A percentile compares a stretch with the other conserved stretches of the same genome.
phyloP scores from a whole-genome alignment of 2,888 invertebrate species.

The Napeogenes inachia region DNA sequence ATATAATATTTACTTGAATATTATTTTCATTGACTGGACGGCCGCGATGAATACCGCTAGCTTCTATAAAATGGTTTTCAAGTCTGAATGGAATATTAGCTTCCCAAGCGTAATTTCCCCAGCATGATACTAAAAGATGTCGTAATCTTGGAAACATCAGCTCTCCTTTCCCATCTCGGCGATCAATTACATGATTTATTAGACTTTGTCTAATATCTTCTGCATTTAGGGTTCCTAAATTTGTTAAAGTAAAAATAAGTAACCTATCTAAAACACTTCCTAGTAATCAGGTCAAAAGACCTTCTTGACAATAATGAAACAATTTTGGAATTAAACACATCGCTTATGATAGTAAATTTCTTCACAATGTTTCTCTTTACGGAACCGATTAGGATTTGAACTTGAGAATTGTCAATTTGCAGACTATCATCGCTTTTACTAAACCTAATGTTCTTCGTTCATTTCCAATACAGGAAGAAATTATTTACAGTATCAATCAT shows the following conservation, averaged over 20 bases:
- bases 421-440: too few species aligned
- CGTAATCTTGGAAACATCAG: conserved; percentile 82
- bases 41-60: conserved; percentile 81
- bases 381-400: too few species aligned
- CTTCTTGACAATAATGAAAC: too few species aligned
- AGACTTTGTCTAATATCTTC: conserved; percentile 73
- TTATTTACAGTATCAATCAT: too few species aligned
- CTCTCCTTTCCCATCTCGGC: conserved; percentile 76
- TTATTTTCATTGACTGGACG: conserved; percentile 83
- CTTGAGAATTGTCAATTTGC: too few species aligned
- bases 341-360: too few species aligned
- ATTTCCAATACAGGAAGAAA: too few species aligned
- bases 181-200: conserved; percentile 68
- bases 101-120: conserved; percentile 89
- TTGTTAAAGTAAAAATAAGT: not conserved
- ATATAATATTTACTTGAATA: conserved; percentile 78
- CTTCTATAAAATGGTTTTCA: conserved; percentile 83
- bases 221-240: conserved; percentile 67
- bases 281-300: not conserved
- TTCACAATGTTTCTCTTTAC: too few species aligned
- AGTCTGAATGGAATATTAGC: conserved; percentile 76
- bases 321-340: too few species aligned
- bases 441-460: too few species aligned
- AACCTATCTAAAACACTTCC: too few species aligned
- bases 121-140: conserved; percentile 82